These are phyloP conservation scores for Ameiurus melas DNA, from an alignment of 2,113 vertebrate genomes.

Conservation along the genomic window DNA sequence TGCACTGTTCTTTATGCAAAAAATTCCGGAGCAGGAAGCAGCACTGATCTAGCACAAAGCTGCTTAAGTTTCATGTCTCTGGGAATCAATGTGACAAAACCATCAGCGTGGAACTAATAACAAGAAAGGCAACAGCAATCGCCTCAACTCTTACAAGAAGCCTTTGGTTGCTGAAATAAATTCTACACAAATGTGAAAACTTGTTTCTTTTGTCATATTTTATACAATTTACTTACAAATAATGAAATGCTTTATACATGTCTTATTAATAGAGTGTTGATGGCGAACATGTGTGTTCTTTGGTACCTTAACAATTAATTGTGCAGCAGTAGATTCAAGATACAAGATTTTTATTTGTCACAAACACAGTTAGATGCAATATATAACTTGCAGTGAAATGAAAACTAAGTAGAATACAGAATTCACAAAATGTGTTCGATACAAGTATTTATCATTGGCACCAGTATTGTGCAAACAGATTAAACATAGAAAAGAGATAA, in stretches of 20 bases:
- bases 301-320: not conserved
- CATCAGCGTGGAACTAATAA: slow-evolving; percentile 61
- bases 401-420: not conserved
- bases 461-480: not conserved
- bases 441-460: not conserved
- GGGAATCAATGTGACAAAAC: slow-evolving; percentile 61
- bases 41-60: slow-evolving; percentile 63
- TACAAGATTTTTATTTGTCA: too few species aligned
- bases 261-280: not conserved
- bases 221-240: not conserved
- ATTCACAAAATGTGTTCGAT: not conserved
- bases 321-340: not conserved
- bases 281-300: not conserved
- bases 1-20: slow-evolving; percentile 51
- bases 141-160: slow-evolving; percentile 52
- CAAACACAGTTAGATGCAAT: too few species aligned
- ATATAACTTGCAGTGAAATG: too few species aligned
- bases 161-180: slow-evolving; percentile 46
- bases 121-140: slow-evolving; percentile 56
- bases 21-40: slow-evolving; percentile 48
- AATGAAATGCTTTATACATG: not conserved
- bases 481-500: not conserved
- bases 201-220: not conserved
- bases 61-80: slow-evolving; percentile 55
- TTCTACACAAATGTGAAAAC: slow-evolving; percentile 41